phyloP scores from a whole-genome alignment of 2,888 invertebrate genomes.

The Sympetrum striolatum region DNA sequence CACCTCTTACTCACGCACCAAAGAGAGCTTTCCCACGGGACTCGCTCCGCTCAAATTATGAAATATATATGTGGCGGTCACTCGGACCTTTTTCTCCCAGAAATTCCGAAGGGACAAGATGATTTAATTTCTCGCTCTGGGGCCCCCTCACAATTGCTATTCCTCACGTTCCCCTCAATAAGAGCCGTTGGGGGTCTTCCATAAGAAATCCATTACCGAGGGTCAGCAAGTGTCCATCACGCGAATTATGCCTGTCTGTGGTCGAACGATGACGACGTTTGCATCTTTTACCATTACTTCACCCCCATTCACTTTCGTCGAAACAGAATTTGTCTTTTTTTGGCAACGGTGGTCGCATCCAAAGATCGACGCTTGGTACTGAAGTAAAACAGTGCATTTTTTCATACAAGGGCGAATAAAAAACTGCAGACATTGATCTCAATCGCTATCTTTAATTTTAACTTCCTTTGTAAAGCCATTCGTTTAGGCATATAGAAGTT shows the following conservation, averaged over 20 bases:
- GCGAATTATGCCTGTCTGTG: neutral
- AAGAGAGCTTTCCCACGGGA: conserved; percentile 2
- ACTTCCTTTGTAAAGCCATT: too few relatives aligned
- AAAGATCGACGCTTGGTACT: too few relatives aligned
- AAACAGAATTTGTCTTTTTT: neutral
- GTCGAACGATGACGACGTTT: neutral
- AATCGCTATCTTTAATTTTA: too few relatives aligned
- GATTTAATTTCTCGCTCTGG: conserved; percentile 33
- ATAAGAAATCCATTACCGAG: conserved; percentile 32
- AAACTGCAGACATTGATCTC: too few relatives aligned
- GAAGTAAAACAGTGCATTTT: too few relatives aligned
- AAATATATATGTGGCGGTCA: conserved; percentile 40
- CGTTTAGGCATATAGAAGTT: too few relatives aligned
- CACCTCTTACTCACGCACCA: conserved; percentile 25
- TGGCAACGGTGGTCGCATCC: too few relatives aligned
- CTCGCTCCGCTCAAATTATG: conserved; percentile 7
- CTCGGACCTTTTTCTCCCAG: neutral
- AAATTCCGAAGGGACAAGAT: conserved; percentile 28
- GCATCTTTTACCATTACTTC: neutral
- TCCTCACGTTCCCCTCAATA: neutral
- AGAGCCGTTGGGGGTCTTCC: neutral
- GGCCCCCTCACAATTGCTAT: neutral
- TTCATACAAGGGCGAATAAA: too few relatives aligned
- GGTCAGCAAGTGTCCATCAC: neutral
- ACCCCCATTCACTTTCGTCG: neutral